Evolutionary conservation across 2,113 vertebrate genomes (phyloP).

Genomic region (Plotosus lineatus): DNA sequence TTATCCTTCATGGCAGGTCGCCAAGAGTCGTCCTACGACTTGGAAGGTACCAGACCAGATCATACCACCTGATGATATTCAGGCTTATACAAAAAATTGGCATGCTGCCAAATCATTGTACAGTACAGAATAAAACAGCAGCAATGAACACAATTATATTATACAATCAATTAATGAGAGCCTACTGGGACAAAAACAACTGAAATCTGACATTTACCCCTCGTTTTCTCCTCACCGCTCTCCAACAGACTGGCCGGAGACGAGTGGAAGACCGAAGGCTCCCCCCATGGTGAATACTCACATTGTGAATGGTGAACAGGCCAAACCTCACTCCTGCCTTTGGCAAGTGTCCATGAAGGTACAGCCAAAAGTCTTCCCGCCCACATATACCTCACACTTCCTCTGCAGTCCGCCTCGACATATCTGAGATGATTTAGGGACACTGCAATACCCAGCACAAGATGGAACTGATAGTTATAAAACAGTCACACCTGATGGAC

Average conservation of each 20-base stretch:
- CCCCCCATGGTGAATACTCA: slow-evolving; percentile 64
- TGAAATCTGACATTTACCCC: neutral
- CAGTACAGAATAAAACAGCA: too few species aligned
- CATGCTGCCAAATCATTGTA: too few species aligned
- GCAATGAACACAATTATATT: neutral
- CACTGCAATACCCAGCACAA: neutral
- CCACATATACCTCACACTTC: neutral
- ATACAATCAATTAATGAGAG: neutral
- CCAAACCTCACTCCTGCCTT: slow-evolving; percentile 74
- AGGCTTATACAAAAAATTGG: too few species aligned
- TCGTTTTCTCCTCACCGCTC: neutral
- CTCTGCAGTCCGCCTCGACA: neutral
- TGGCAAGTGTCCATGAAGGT: slow-evolving; percentile 82
- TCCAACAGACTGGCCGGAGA: slow-evolving; percentile 69
- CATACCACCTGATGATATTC: too few species aligned
- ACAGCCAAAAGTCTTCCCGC: slow-evolving; percentile 32
- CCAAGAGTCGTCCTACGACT: too few species aligned
- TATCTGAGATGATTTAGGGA: neutral
- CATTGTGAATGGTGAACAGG: slow-evolving; percentile 74
- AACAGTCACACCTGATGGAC: neutral
- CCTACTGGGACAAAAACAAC: neutral
- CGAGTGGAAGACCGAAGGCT: slow-evolving; percentile 66
- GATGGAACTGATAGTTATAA: neutral
- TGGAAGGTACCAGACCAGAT: too few species aligned
- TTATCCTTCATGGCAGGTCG: too few species aligned